Percentiles rank a stretch among this genome's conserved stretches.
These are phyloP conservation scores for Lindbergichthys nudifrons DNA, from an alignment of 2,797 vertebrate genomes.

Conservation along the genomic window DNA sequence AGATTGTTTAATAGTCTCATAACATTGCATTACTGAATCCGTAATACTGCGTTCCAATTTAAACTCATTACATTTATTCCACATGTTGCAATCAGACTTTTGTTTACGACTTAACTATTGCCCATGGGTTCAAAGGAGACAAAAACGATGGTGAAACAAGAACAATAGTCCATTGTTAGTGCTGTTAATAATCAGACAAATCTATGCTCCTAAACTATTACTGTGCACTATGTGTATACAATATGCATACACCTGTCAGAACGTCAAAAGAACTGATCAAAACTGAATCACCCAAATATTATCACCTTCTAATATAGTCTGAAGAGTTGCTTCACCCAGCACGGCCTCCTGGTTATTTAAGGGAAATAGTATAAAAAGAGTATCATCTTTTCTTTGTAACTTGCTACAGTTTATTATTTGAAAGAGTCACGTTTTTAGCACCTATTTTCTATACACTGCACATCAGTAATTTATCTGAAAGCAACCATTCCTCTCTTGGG, in stretches of 20 bases:
- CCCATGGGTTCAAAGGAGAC: neutral
- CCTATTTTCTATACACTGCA: neutral
- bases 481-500: neutral
- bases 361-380: neutral
- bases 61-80: neutral
- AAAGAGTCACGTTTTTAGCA: neutral
- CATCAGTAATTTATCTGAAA: neutral
- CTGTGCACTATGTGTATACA: neutral
- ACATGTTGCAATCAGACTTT: neutral
- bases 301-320: neutral
- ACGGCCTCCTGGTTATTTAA: neutral
- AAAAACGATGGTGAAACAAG: neutral
- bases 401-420: neutral
- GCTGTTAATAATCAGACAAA: neutral
- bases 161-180: neutral
- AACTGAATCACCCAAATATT: neutral
- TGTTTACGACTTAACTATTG: neutral
- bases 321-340: neutral
- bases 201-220: neutral
- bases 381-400: neutral
- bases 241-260: fast-evolving
- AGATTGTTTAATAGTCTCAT: neutral
- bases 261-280: neutral
- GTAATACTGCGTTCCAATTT: neutral
- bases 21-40: neutral